Base-by-base conservation (phyloP, 1,140 invertebrate genomes). In the Aphidius gifuensis region DNA sequence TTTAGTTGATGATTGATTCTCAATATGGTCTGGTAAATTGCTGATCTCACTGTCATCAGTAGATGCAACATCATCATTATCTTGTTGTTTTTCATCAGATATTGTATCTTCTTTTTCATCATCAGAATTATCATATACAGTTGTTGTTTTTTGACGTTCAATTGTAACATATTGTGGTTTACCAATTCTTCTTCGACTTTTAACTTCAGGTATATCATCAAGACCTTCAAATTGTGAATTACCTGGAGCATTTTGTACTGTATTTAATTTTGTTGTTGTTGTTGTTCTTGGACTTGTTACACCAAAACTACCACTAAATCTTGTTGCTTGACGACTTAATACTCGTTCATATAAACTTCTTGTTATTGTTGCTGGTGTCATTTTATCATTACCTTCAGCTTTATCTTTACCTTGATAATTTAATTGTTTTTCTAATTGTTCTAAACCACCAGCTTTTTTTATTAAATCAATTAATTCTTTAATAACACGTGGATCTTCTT, bases 401-500 rank as follows among this genome's bases (percentile, higher is more conserved):
- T 63, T 58, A 21, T 71, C 74, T 43, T 79, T 80, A n/a, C 86
- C 85, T 54, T 86, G 82, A 5, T 84, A 68, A 39, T 84, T 78
- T 39, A 92, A 73, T 60, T 92, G 90, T 71, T 90, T 92, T 71
- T 92, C 90, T 9, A 93, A 74, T 69, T 93, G 87, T 72, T 92
- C 90, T 3, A 92, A 84, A 16, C 90, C 91, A 73, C 91, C 85
- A 62, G 90, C 87, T 86, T 92, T 93, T 72, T 90, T 92, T 49
- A 94, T 93, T 0, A 94, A 79, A 66, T 88, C 87, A 48, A 94
- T 89, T 0, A 94, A 76, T 74, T 94, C 91, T 74, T 92, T 93
- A 48, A 94, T 90, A 1, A 92, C 90, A 74, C 84, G 86, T 0
- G 91, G 91, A 79, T 93, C 91, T 78, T 93, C 90, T 71, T 91